Conservation (phyloP, 1,140 invertebrate species). For the Neomicropteryx cornuta region DNA sequence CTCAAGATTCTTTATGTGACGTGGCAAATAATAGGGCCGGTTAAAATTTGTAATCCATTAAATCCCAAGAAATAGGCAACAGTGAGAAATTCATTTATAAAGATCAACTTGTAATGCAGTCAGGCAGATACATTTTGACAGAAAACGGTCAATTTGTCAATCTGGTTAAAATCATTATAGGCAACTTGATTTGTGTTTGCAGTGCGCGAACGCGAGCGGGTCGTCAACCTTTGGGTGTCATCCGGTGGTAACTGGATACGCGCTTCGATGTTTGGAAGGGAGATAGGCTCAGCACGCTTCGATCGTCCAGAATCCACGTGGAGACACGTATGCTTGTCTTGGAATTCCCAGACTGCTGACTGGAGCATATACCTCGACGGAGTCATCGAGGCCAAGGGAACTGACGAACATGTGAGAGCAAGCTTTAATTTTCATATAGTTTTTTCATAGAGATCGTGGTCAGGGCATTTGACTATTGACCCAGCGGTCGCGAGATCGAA, state of each 20-base stretch:
- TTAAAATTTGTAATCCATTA: too few relatives aligned
- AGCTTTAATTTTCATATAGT: too few relatives aligned
- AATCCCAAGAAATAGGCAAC: too few relatives aligned
- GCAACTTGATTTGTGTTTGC: slow-evolving; percentile 16
- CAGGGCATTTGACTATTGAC: slow-evolving; percentile 2
- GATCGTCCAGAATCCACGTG: slow-evolving; percentile 42
- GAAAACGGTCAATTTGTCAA: background rate
- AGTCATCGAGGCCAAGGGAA: slow-evolving; percentile 35
- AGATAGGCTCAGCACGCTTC: slow-evolving; percentile 32
- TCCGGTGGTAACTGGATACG: slow-evolving; percentile 40
- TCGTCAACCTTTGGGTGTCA: slow-evolving; percentile 48
- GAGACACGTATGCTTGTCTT: slow-evolving; percentile 56
- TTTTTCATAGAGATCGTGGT: slow-evolving; percentile 16
- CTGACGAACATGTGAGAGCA: slow-evolving; percentile 37
- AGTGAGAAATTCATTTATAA: too few relatives aligned
- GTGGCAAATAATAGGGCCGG: too few relatives aligned
- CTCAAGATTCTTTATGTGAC: too few relatives aligned
- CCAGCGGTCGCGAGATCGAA: too few relatives aligned
- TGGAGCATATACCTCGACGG: slow-evolving; percentile 51
- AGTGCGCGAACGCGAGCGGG: slow-evolving; percentile 46
- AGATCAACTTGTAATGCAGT: too few relatives aligned
- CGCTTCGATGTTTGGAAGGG: slow-evolving; percentile 41
- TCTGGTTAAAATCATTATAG: background rate
- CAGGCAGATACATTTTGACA: too few relatives aligned
- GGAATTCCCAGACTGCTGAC: slow-evolving; percentile 43